A percentile compares a stretch with the other conserved stretches of the same genome.
phyloP scores from a whole-genome alignment of 2,797 vertebrate species.

The Esox lucius region DNA sequence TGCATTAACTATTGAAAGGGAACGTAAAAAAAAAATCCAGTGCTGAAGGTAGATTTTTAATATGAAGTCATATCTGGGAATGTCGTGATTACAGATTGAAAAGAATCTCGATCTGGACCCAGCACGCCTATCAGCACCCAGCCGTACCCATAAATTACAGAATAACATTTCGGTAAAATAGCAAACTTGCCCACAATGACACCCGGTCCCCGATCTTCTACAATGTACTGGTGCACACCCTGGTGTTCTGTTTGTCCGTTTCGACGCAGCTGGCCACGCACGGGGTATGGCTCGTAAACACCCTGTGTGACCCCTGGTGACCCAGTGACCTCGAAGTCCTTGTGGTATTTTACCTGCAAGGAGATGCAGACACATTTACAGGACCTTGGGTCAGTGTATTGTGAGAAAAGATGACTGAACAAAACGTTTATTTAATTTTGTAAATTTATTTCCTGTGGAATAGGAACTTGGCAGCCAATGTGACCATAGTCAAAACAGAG shows the following conservation, averaged over 20 bases:
- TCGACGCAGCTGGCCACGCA: constrained; percentile 69
- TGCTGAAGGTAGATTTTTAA: not conserved
- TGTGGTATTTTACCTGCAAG: constrained; percentile 84
- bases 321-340: constrained; percentile 86
- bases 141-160: not conserved
- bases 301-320: constrained; percentile 80
- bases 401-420: not conserved
- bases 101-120: too few species aligned
- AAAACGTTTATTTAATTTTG: not conserved
- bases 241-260: constrained; percentile 82
- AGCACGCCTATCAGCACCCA: not conserved
- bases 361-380: not conserved
- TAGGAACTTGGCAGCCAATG: too few species aligned
- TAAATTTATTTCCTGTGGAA: too few species aligned
- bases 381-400: too few species aligned
- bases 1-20: too few species aligned
- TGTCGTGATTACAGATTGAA: not conserved
- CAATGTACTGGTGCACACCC: constrained; percentile 79
- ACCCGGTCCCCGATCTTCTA: constrained; percentile 84
- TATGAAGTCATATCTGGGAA: not conserved
- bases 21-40: not conserved
- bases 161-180: not conserved
- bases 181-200: constrained; percentile 82
- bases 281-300: constrained; percentile 77
- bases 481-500: too few species aligned